Base-by-base conservation (phyloP, 53 echinoderm and acorn worm genomes). In the Luidia sarsii region DNA sequence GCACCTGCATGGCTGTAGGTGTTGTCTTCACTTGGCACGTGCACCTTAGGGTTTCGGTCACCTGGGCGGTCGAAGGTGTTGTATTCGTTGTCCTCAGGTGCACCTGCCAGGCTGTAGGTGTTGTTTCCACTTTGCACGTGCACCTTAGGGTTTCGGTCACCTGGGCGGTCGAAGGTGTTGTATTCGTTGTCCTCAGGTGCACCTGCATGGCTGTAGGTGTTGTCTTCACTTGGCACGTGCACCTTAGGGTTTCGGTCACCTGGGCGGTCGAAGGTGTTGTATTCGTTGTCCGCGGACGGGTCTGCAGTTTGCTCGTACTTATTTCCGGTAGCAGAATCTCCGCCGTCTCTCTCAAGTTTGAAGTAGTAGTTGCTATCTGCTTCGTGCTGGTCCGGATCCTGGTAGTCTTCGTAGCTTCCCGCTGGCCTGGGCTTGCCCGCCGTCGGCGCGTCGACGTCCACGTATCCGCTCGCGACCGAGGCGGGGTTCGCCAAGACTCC, bases 301-400 rank as follows among this genome's bases (percentile, higher is more conserved):
- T 19, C 51, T 18, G 70, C 21, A 14, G 50, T 30, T 8, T 33
- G 28, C 50, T 19, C 57, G 27, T 14, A 1, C 1, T 55, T n/a
- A 1, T 73, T 73, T 14, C 21, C 51, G 25, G 21, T 39, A 39
- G 24, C 3, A 4, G 73, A 20, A 1, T 73, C n/a, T n/a, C 13
- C 57, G 27, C 13, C 3, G 5, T 55, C 19, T 1, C 56, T 73
- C 57, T 73, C 57, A 5, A 73, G 56, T 29, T 73, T 55, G 73
- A 25, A 73, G 73, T 73, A 73, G 73, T 55, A 56, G 56, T 53
- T 36, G 15, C 36, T 22, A n/a, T n/a, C n/a, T n/a, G n/a, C n/a
- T n/a, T n/a, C n/a, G n/a, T n/a, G n/a, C n/a, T n/a, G n/a, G 9
- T 70, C 33, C 50, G 33, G 32, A 11, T 18, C 32, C 4, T 49